Conservation (phyloP, 2,113 vertebrate genomes). For the Limanda limanda region DNA sequence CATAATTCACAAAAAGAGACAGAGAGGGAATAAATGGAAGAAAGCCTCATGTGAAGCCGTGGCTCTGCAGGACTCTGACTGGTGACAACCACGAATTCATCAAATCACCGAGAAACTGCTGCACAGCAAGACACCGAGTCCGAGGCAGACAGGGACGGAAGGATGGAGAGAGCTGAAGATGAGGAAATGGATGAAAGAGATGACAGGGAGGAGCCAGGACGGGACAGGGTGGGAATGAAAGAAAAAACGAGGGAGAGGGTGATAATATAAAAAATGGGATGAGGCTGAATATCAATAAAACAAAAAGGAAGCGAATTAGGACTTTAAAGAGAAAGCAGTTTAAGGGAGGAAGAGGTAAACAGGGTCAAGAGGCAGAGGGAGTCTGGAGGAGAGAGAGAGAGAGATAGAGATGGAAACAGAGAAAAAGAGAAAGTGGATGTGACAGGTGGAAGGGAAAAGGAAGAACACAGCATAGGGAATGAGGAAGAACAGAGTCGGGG, state of each 20-base stretch:
- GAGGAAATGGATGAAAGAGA: conserved; percentile 40
- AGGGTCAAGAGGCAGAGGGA: conserved; percentile 32
- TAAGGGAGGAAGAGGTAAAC: conserved; percentile 15
- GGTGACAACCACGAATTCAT: conserved; percentile 56
- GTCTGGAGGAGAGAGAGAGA: background rate
- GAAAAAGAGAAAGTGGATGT: conserved; percentile 35
- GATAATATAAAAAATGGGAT: conserved; percentile 28
- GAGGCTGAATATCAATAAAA: conserved; percentile 8
- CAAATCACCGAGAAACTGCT: conserved; percentile 48
- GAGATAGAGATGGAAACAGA: conserved; percentile 25
- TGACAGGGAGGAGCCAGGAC: conserved; percentile 15
- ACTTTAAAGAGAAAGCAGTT: background rate
- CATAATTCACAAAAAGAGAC: conserved; percentile 4
- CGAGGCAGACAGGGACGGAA: conserved; percentile 20
- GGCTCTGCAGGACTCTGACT: conserved; percentile 30
- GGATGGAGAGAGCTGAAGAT: conserved; percentile 20
- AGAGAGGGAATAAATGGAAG: conserved; percentile 11
- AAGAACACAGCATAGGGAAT: conserved; percentile 37
- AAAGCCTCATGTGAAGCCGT: conserved; percentile 4
- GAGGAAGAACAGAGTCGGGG: conserved; percentile 47
- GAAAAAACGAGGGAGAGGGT: conserved; percentile 3
- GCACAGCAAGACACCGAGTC: conserved; percentile 5
- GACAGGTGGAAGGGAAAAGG: conserved; percentile 51
- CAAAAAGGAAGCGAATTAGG: conserved; percentile 7
- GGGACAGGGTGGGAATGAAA: conserved; percentile 18